Evolutionary conservation across 2,113 vertebrate genomes (phyloP), one percentile per base, ranked within the genome.

Genomic region (Oreochromis tanganicae): DNA sequence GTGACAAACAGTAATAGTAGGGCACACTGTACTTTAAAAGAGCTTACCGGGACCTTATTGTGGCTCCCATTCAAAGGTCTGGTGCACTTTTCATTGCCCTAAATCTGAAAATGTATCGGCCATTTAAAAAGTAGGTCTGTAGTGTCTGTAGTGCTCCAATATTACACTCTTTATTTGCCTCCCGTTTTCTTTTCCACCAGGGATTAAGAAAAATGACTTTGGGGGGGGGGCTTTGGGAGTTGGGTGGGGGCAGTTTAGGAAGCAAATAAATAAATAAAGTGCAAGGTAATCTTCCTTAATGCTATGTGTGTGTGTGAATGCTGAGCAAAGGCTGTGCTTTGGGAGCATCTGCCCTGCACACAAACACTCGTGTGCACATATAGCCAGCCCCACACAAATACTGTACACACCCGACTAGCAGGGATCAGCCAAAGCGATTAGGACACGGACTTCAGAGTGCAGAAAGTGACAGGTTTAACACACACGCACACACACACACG

Each of bases 401-500:
- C 85, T 82, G 46, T 50, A 79, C 81, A 84, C 66, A 94, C 43
- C 34, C 91, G 91, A 91, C 91, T 90, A 48, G 94, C 89, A 86
- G 81, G 87, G 95, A 95, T 96, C 95, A 95, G 93, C 94, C 93
- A 94, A 94, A 94, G 91, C 92, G 95, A 95, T 97, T 96, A 95
- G 89, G 86, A 91, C 78, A 92, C 89, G 93, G 96, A 96, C 93
- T 92, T 93, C 95, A 94, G 94, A 81, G 88, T 92, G 89, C 87
- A 83, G 86, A 93, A 90, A 91, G 89, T 81, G 90, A 90, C 88
- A 85, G 85, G 84, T 95, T 91, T 92, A 90, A 90, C 86, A 75
- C 89, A 48, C 80, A 81, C n/a, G 24, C 57, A 63, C 63, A 57
- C 3, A 57, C 16, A 59, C 55, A 55, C 85, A 34, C n/a, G 10